phyloP scores from a whole-genome alignment of 2,797 vertebrate species.

The Sternotherus odoratus region DNA sequence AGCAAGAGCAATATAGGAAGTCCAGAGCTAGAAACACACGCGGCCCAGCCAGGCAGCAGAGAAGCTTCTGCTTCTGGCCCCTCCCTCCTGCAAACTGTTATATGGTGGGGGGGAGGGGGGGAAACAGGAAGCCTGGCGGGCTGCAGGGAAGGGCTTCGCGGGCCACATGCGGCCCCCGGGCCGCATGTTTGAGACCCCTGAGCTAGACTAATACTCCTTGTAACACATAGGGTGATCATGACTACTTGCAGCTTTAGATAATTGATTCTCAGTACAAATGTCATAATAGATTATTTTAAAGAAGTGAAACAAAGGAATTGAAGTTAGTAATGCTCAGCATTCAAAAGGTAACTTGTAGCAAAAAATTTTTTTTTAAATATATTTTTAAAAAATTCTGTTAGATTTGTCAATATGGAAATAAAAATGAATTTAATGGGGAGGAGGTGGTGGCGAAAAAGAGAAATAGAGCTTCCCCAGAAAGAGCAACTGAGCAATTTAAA shows the following conservation, averaged over 20 bases:
- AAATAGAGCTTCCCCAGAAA: not conserved
- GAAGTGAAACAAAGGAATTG: not conserved
- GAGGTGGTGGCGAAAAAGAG: not conserved
- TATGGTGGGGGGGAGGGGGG: too few species aligned
- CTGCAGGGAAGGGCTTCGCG: too few species aligned
- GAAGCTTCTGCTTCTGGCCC: too few species aligned
- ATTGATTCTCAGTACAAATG: conserved; percentile 41
- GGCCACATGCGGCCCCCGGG: too few species aligned
- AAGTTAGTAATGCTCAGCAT: not conserved
- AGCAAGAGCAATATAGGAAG: too few species aligned
- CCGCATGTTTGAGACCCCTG: too few species aligned
- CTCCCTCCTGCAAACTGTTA: too few species aligned
- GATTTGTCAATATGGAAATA: not conserved
- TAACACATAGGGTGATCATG: conserved; percentile 9
- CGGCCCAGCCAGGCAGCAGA: too few species aligned
- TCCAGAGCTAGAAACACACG: too few species aligned
- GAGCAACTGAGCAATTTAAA: not conserved
- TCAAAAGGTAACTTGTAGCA: not conserved
- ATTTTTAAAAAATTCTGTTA: too few species aligned
- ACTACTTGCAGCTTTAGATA: conserved; percentile 34
- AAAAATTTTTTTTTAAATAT: not conserved
- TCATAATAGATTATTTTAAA: not conserved
- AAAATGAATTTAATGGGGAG: not conserved
- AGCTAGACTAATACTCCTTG: not conserved
- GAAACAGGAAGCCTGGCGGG: too few species aligned